Percentiles rank a stretch among this genome's conserved stretches.
phyloP scores from a whole-genome alignment of 1,140 invertebrate species.

The Scaptomyza pallida region DNA sequence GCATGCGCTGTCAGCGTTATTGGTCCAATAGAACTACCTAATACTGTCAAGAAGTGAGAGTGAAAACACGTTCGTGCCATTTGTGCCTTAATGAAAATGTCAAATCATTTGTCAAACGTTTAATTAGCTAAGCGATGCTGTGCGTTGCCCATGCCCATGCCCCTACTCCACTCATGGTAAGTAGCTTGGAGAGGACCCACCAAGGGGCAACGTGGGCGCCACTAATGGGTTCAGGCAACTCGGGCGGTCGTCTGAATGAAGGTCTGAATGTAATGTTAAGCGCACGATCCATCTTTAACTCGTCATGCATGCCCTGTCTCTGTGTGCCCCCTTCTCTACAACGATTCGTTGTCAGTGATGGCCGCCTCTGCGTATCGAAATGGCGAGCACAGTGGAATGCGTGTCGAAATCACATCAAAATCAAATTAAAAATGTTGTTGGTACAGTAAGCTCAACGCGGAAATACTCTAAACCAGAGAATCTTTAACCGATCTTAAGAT shows the following conservation, averaged over 20 bases:
- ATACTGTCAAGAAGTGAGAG: constrained; percentile 40
- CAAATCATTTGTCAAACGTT: constrained; percentile 77
- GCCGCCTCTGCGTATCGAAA: constrained; percentile 61
- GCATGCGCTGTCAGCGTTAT: constrained; percentile 69
- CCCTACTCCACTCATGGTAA: background rate
- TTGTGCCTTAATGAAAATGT: constrained; percentile 71
- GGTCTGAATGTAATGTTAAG: constrained; percentile 22
- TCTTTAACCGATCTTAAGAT: too few relatives aligned
- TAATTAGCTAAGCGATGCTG: constrained; percentile 60
- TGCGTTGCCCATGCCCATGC: constrained; percentile 10
- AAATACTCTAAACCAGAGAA: too few relatives aligned
- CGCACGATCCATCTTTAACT: constrained; percentile 64
- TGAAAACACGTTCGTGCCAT: constrained; percentile 52
- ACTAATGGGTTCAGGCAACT: constrained; percentile 34
- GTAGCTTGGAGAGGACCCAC: constrained; percentile 9
- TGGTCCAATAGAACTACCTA: constrained; percentile 22
- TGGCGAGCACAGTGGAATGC: constrained; percentile 72
- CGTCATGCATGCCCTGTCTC: constrained; percentile 36
- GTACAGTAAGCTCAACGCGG: too few relatives aligned
- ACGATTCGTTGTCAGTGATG: constrained; percentile 48
- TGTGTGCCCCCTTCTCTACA: background rate
- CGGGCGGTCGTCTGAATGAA: constrained; percentile 40
- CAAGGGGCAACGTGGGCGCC: constrained; percentile 17
- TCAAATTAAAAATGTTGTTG: background rate
- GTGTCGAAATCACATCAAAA: constrained; percentile 49